phyloP scores from a whole-genome alignment of 2,113 vertebrate species.

The Ginglymostoma cirratum region DNA sequence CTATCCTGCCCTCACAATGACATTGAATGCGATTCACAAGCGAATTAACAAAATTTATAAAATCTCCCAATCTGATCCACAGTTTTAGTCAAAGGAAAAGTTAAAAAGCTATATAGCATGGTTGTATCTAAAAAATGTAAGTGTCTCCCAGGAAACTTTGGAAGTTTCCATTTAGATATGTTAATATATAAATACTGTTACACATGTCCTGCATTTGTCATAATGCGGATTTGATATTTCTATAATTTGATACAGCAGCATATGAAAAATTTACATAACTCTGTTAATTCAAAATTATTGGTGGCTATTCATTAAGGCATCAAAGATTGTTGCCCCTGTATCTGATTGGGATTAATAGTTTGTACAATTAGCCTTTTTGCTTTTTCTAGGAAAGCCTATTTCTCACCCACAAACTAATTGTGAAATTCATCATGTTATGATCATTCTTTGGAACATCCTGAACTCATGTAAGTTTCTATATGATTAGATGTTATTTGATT shows the following conservation, averaged over 20 bases:
- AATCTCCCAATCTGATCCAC: too few species aligned
- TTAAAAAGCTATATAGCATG: not conserved
- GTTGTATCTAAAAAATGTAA: not conserved
- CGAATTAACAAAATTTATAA: not conserved
- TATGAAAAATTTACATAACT: not conserved
- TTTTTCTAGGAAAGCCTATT: not conserved
- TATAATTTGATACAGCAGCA: not conserved
- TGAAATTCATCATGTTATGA: too few species aligned
- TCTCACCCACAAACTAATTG: too few species aligned
- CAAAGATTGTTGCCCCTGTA: not conserved
- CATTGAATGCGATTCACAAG: not conserved
- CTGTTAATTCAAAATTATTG: not conserved
- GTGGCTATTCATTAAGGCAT: not conserved
- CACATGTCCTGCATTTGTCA: not conserved
- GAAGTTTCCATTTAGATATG: not conserved
- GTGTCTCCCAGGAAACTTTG: not conserved
- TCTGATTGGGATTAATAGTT: not conserved
- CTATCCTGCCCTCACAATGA: not conserved
- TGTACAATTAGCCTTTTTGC: not conserved
- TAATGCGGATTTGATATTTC: not conserved
- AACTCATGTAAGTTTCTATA: too few species aligned
- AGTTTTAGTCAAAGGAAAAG: too few species aligned
- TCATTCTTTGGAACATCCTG: too few species aligned
- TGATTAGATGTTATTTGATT: too few species aligned
- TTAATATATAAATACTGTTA: not conserved